These are phyloP conservation scores for Stenodema calcarata DNA, from an alignment of 2,888 invertebrate genomes.

Conservation along the genomic window DNA sequence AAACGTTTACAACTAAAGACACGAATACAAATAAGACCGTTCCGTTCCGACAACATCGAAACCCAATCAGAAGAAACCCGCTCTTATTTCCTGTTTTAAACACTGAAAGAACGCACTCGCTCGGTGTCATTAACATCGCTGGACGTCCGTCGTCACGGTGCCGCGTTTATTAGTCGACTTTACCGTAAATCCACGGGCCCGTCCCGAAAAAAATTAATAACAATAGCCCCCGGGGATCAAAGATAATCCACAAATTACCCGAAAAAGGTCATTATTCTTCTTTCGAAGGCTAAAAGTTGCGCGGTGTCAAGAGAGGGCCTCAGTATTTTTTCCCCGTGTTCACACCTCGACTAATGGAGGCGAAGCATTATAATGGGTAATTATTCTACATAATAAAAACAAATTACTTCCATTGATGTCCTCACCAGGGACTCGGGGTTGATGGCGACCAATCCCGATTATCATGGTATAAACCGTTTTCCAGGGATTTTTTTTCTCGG, in stretches of 20 bases:
- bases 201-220: constrained; percentile 24
- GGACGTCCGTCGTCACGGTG: not conserved
- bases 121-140: not conserved
- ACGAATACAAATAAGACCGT: too few species aligned
- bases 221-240: not conserved
- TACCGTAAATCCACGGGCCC: not conserved
- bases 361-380: constrained; percentile 35
- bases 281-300: not conserved
- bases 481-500: not conserved
- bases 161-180: not conserved
- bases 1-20: too few species aligned
- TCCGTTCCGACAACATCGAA: too few species aligned
- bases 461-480: constrained; percentile 21
- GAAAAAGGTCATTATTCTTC: constrained; percentile 1
- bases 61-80: not conserved
- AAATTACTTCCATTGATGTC: constrained; percentile 32
- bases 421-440: not conserved
- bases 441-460: constrained; percentile 28
- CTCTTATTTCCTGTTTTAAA: not conserved
- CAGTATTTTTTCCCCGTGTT: not conserved
- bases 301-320: not conserved
- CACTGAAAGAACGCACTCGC: not conserved
- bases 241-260: constrained; percentile 21
- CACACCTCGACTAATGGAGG: constrained; percentile 23
- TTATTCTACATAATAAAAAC: constrained; percentile 39